These are phyloP conservation scores for Centroberyx gerrardi DNA, from an alignment of 2,797 vertebrate species.

Conservation along the genomic window DNA sequence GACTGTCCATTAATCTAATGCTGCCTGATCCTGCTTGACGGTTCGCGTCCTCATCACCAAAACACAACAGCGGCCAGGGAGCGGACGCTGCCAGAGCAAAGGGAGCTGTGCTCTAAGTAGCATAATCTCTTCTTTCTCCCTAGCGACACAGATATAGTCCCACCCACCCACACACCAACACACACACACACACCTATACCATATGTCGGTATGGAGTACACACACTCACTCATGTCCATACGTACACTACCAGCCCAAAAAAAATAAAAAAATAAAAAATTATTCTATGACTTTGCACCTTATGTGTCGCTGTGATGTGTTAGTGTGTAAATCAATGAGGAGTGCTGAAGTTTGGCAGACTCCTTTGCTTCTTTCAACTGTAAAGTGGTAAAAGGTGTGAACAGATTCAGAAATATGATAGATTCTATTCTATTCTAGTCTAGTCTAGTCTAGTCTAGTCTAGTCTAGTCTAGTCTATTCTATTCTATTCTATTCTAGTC, in stretches of 20 bases:
- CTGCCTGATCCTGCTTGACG: constrained; percentile 40
- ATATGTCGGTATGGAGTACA: background rate
- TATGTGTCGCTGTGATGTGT: background rate
- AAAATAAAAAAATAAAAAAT: too few relatives aligned
- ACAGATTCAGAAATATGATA: background rate
- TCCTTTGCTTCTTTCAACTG: too few relatives aligned
- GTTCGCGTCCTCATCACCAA: constrained; percentile 1
- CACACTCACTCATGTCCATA: background rate
- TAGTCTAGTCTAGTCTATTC: background rate
- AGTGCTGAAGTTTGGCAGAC: too few relatives aligned
- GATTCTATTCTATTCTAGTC: background rate
- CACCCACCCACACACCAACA: background rate
- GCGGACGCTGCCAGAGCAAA: constrained; percentile 54
- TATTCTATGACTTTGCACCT: background rate
- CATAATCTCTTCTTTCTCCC: constrained; percentile 15
- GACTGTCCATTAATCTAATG: constrained; percentile 36
- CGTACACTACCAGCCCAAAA: too few relatives aligned
- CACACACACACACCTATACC: background rate
- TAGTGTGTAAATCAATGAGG: too few relatives aligned
- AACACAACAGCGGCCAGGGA: constrained; percentile 9
- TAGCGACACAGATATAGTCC: background rate
- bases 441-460: background rate
- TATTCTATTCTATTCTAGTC: too few relatives aligned
- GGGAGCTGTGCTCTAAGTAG: constrained; percentile 50
- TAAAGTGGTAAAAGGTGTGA: background rate